Evolutionary conservation across 1,140 invertebrate genomes (phyloP).

Genomic region (Euura saliciscinereae): DNA sequence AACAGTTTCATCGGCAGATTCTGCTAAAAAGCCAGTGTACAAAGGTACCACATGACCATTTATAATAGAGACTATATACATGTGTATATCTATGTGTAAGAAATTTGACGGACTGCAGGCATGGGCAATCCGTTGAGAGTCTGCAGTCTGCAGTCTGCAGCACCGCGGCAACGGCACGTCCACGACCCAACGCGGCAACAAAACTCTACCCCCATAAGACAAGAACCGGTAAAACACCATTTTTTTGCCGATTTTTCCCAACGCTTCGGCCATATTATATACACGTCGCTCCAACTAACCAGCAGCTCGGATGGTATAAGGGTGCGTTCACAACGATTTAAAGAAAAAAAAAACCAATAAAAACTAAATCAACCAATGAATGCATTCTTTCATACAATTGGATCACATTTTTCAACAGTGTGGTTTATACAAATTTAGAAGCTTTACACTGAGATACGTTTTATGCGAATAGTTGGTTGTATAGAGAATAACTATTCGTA

Average conservation of each 20-base stretch:
- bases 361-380: too few species aligned
- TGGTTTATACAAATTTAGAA: too few species aligned
- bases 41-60: not conserved
- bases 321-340: not conserved
- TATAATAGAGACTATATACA: not conserved
- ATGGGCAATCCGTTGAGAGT: not conserved
- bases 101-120: not conserved
- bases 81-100: too few species aligned
- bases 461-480: too few species aligned
- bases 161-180: not conserved
- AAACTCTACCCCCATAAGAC: not conserved
- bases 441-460: too few species aligned
- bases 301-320: not conserved
- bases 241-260: not conserved
- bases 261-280: not conserved
- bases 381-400: too few species aligned
- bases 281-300: not conserved
- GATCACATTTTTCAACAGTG: too few species aligned
- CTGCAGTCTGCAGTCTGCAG: not conserved
- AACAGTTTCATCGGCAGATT: too few species aligned
- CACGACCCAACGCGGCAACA: not conserved
- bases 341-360: too few species aligned
- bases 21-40: too few species aligned
- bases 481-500: too few species aligned
- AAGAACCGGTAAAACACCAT: conserved; percentile 4